Conservation (phyloP, 2,888 invertebrate genomes). For the Drosophila imparisetae region DNA sequence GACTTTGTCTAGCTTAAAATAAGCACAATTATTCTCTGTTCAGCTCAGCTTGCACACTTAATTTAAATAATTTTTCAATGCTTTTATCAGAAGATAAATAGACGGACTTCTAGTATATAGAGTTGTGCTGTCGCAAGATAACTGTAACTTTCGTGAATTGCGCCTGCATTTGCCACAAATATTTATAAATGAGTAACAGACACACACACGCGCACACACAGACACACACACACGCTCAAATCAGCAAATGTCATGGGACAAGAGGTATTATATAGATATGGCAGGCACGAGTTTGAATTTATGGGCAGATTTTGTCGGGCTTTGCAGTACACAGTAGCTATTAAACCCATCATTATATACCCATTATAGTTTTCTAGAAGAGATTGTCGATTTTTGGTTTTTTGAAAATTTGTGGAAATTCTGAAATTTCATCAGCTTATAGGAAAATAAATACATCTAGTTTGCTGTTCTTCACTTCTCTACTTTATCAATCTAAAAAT, state of each 20-base stretch:
- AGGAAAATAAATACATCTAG: neutral
- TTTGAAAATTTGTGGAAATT: neutral
- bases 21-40: neutral
- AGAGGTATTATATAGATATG: slow-evolving; percentile 44
- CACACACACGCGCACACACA: neutral
- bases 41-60: slow-evolving; percentile 13
- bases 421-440: neutral
- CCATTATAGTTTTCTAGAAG: neutral
- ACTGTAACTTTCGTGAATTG: slow-evolving; percentile 43
- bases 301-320: slow-evolving; percentile 48
- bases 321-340: slow-evolving; percentile 1
- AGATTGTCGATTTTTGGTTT: slow-evolving; percentile 1
- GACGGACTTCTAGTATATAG: slow-evolving; percentile 4
- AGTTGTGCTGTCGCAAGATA: slow-evolving; percentile 40
- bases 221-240: slow-evolving; percentile 10
- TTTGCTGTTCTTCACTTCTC: neutral
- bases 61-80: slow-evolving; percentile 21
- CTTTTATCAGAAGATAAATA: slow-evolving; percentile 38
- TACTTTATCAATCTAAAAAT: too few relatives aligned
- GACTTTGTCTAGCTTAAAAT: slow-evolving; percentile 1
- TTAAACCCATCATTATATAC: slow-evolving; percentile 10
- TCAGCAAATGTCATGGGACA: slow-evolving; percentile 69
- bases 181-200: slow-evolving; percentile 43
- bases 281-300: slow-evolving; percentile 69
- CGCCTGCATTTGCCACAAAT: slow-evolving; percentile 53